Conservation (phyloP, 2,888 invertebrate species). For the Ormyrus thymus region DNA sequence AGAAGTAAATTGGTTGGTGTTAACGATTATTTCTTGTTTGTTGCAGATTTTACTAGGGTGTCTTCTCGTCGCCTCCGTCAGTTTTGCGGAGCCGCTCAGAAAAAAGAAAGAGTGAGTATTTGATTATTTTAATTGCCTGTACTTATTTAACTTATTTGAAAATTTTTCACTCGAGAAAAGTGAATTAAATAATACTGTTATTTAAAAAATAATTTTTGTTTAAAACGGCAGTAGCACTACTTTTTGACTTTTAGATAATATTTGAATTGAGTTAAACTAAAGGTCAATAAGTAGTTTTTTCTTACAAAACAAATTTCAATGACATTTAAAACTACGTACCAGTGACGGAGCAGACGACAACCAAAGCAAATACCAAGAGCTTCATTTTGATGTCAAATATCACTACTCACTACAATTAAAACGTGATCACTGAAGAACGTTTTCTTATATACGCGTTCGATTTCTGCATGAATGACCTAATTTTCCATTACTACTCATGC, state of each 20-base stretch:
- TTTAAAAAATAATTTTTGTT: background rate
- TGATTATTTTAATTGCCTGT: background rate
- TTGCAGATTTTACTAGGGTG: slow-evolving; percentile 80
- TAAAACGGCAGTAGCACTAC: background rate
- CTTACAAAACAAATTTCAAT: background rate
- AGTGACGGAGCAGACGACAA: slow-evolving; percentile 2
- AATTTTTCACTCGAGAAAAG: too few species aligned
- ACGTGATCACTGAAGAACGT: background rate
- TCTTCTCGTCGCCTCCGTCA: slow-evolving; percentile 76
- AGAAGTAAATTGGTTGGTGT: too few species aligned
- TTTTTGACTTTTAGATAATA: background rate
- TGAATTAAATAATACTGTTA: background rate
- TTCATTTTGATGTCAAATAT: slow-evolving; percentile 14
- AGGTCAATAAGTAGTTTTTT: background rate
- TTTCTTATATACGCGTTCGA: background rate
- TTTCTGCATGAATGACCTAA: too few species aligned
- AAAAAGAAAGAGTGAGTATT: slow-evolving; percentile 70
- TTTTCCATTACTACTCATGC: too few species aligned
- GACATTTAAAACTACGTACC: slow-evolving; percentile 6
- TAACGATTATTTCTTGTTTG: slow-evolving; percentile 22
- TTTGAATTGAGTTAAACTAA: background rate
- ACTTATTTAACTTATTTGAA: background rate
- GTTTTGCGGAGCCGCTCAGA: slow-evolving; percentile 70
- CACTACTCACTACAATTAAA: background rate
- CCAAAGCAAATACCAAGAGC: background rate